These are phyloP conservation scores for Steinernema carpocapsae DNA, from an alignment of 2,888 invertebrate genomes.

Conservation along the genomic window DNA sequence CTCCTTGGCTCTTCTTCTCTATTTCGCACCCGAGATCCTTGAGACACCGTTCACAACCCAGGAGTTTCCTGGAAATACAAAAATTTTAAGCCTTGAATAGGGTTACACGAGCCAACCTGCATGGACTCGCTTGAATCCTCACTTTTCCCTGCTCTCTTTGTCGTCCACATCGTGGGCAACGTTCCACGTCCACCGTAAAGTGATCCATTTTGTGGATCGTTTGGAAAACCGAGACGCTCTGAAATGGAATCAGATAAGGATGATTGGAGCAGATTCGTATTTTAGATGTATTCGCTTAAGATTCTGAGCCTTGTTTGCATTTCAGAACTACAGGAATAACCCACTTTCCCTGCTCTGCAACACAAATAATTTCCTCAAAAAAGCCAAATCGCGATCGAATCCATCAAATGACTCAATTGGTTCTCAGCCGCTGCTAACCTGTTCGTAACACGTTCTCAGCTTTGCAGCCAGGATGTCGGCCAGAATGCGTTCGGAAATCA, in stretches of 20 bases:
- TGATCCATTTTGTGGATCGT: conserved; percentile 66
- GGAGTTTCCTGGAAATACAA: conserved; percentile 55
- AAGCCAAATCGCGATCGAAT: not conserved
- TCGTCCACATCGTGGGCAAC: conserved; percentile 64
- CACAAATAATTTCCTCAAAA: not conserved
- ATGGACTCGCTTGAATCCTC: conserved; percentile 62
- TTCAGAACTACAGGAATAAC: not conserved
- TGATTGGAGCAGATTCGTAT: not conserved
- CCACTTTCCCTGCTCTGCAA: not conserved
- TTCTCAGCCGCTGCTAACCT: conserved; percentile 44
- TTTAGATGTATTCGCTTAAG: not conserved
- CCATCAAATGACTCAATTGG: not conserved
- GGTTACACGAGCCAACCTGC: conserved; percentile 51
- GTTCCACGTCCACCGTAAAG: conserved; percentile 61
- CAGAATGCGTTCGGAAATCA: conserved; percentile 63
- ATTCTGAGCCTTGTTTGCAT: too few relatives aligned
- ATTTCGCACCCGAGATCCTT: conserved; percentile 61
- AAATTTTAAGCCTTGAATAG: not conserved
- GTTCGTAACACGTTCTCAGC: conserved; percentile 62
- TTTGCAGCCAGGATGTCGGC: conserved; percentile 66
- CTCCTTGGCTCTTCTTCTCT: conserved; percentile 51
- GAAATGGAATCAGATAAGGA: conserved; percentile 35
- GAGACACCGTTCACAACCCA: conserved; percentile 66
- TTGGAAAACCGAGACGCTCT: conserved; percentile 64
- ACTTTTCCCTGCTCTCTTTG: conserved; percentile 61